Evolutionary conservation across 2,113 vertebrate genomes (phyloP).

Genomic region (Ameiurus melas): DNA sequence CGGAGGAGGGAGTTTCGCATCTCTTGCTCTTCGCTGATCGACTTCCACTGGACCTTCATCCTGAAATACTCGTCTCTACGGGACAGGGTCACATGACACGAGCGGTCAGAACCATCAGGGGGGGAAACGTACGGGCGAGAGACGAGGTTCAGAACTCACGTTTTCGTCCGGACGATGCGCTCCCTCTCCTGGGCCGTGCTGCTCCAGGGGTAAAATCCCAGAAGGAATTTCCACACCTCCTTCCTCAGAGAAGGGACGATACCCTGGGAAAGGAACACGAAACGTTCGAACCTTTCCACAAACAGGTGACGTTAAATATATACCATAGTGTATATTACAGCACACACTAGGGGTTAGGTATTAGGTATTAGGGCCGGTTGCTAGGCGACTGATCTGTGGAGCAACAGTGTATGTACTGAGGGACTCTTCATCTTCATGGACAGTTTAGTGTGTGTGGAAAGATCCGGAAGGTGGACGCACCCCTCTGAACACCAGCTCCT

Average conservation of each 20-base stretch:
- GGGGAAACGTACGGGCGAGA: not conserved
- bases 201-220: slow-evolving; percentile 86
- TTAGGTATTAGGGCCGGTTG: not conserved
- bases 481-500: slow-evolving; percentile 83
- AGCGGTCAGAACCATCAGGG: not conserved
- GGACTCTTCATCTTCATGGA: too few relatives aligned
- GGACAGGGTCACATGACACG: not conserved
- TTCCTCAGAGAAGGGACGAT: slow-evolving; percentile 75
- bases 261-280: slow-evolving; percentile 67
- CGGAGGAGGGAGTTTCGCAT: slow-evolving; percentile 86
- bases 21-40: slow-evolving; percentile 87
- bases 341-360: too few relatives aligned
- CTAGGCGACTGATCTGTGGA: too few relatives aligned
- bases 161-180: slow-evolving; percentile 77
- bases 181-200: slow-evolving; percentile 80
- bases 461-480: slow-evolving; percentile 58
- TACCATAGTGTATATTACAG: not conserved
- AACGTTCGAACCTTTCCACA: not conserved
- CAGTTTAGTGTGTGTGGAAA: not conserved
- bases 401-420: too few relatives aligned
- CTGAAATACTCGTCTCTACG: slow-evolving; percentile 87
- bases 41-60: slow-evolving; percentile 96
- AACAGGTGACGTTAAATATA: not conserved
- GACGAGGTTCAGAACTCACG: slow-evolving; percentile 67
- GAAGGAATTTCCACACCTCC: slow-evolving; percentile 87